phyloP scores from a whole-genome alignment of 92 coral and sea anemone species.

The Palythoa grandiflora region DNA sequence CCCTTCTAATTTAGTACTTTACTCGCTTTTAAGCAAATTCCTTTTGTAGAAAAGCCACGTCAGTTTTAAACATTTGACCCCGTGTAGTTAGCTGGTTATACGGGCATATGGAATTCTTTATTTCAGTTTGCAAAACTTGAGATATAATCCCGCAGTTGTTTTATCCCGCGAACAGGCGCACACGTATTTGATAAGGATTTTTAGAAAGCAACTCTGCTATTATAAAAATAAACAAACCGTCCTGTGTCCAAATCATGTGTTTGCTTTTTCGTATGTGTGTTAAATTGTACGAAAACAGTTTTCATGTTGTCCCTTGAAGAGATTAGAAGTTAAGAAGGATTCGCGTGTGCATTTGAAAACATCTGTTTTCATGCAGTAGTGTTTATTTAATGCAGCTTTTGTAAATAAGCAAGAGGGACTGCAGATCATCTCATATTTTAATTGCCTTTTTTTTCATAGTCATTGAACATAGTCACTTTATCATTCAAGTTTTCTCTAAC shows the following conservation, averaged over 20 bases:
- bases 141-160: background rate
- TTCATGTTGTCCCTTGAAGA: conserved; percentile 8
- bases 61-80: background rate
- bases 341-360: conserved; percentile 43
- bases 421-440: conserved; percentile 7
- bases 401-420: conserved; percentile 15
- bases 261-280: conserved; percentile 18
- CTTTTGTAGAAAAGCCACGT: conserved; percentile 42
- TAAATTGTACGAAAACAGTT: conserved; percentile 10
- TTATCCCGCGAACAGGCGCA: background rate
- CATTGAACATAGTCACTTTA: background rate
- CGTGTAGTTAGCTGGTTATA: conserved; percentile 35
- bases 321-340: background rate
- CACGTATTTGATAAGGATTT: background rate
- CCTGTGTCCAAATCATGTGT: background rate
- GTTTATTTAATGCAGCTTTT: conserved; percentile 1
- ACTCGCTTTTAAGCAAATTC: background rate
- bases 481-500: background rate
- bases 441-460: background rate
- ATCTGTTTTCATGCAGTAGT: conserved; percentile 38
- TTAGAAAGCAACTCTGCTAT: background rate
- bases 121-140: background rate
- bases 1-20: background rate
- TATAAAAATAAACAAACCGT: conserved; percentile 26
- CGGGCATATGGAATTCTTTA: conserved; percentile 41